Conservation (phyloP, 2,797 vertebrate species). For the Gymnodraco acuticeps region DNA sequence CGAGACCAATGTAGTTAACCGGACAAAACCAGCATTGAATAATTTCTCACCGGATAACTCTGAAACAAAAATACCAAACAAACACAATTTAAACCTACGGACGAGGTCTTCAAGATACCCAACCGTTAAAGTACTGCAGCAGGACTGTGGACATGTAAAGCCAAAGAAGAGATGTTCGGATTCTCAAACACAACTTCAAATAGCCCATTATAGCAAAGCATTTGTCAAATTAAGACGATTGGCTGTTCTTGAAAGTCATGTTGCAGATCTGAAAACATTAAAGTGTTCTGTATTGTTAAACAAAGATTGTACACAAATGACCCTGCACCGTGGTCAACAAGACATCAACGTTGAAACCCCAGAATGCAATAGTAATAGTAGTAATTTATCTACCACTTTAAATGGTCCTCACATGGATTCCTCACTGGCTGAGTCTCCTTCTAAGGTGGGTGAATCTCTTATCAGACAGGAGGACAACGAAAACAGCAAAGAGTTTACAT, state of each 20-base stretch:
- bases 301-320: constrained; percentile 23
- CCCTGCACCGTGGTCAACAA: constrained; percentile 4
- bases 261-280: constrained; percentile 24
- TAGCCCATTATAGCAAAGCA: not conserved
- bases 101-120: not conserved
- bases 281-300: constrained; percentile 5
- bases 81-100: not conserved
- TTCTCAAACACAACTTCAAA: constrained; percentile 8
- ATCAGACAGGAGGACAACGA: constrained; percentile 15
- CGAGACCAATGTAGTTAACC: constrained; percentile 15
- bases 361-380: not conserved
- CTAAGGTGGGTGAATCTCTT: not conserved
- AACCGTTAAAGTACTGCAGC: constrained; percentile 7
- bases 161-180: constrained; percentile 27
- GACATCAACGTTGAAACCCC: not conserved
- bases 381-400: not conserved
- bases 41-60: constrained; percentile 8
- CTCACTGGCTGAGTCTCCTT: not conserved
- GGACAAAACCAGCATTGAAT: constrained; percentile 1
- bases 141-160: constrained; percentile 15
- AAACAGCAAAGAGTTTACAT: constrained; percentile 11
- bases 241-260: constrained; percentile 43
- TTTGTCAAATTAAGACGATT: constrained; percentile 48
- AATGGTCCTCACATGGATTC: constrained; percentile 8
- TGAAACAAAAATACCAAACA: constrained; percentile 3